Conservation (phyloP, 2,113 vertebrate species). For the Callocephalon fimbriatum region DNA sequence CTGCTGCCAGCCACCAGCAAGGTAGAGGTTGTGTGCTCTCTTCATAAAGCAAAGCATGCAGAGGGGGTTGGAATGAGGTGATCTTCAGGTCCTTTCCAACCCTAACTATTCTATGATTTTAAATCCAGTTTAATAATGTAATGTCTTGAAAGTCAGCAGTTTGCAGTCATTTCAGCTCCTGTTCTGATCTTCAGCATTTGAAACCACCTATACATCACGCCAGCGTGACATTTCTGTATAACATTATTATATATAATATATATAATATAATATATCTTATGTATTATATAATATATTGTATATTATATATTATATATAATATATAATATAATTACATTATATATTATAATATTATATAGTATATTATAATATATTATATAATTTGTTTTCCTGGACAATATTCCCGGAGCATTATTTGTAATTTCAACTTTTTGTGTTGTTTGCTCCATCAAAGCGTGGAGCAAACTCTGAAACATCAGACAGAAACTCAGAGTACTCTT, state of each 20-base stretch:
- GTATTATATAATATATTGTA: background rate
- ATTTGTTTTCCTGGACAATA: background rate
- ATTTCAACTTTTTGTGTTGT: background rate
- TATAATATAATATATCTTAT: too few species aligned
- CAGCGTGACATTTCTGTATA: background rate
- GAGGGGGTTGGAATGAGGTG: background rate
- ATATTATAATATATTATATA: background rate
- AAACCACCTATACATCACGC: rapidly evolving
- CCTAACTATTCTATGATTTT: background rate
- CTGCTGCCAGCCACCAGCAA: background rate
- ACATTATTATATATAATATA: too few species aligned
- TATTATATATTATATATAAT: too few species aligned
- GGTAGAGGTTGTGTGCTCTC: rapidly evolving
- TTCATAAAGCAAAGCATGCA: background rate
- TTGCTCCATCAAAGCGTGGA: background rate
- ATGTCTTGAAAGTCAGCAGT: background rate
- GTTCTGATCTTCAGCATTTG: background rate
- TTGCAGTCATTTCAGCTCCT: background rate
- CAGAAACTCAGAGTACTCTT: background rate
- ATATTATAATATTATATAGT: too few species aligned
- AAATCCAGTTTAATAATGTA: background rate
- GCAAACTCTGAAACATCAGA: background rate
- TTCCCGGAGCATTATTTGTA: background rate
- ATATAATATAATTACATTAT: background rate
- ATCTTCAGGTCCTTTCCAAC: background rate